Base-by-base conservation (phyloP, 1,140 invertebrate species). In the Archivesica marissinica region DNA sequence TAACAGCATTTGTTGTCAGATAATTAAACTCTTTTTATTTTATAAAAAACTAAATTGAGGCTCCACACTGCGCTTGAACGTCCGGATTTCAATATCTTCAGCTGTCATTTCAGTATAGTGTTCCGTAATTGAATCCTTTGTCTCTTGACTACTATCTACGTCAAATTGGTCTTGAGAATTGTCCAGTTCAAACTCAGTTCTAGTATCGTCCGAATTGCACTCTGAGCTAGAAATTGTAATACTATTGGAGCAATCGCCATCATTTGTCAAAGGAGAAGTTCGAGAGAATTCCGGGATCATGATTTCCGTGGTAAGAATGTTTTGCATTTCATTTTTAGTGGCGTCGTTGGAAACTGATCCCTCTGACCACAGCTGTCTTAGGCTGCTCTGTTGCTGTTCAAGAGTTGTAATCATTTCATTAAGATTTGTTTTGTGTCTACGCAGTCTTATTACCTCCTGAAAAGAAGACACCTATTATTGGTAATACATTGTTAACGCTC, bases 101-200 rank as follows among this genome's bases (percentile, higher is more conserved):
- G 20, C 28, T 64, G 28, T 64, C 30, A 64, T 35, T 35, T 64
- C 30, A 0, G 30, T 3, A 20, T 35, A 64, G 38, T 20, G 15
- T 17, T 35, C 59, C 20, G 2, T 17, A 6, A 20, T 35, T 17
- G 59, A 64, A 64, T 64, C 59, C 33, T 35, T 35, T 2, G 59
- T 64, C 2, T 64, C 59, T 20, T 64, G 59, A 35, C 59, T 64
- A 17, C 59, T 64, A n/a, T n/a, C n/a, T n/a, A n/a, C n/a, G n/a
- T n/a, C n/a, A n/a, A n/a, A n/a, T n/a, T n/a, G n/a, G n/a, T 64
- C 59, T 20, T 64, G 59, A 35, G 30, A 35, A 17, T 33, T 64
- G 1, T 64, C 59, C 13, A 64, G 23, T 6, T 64, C 59, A 64
- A 64, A 64, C 15, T 20, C 59, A 64, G 33, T 64, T 20, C 59